Conservation (phyloP, 2,113 vertebrate species). For the Laticauda laticaudata region DNA sequence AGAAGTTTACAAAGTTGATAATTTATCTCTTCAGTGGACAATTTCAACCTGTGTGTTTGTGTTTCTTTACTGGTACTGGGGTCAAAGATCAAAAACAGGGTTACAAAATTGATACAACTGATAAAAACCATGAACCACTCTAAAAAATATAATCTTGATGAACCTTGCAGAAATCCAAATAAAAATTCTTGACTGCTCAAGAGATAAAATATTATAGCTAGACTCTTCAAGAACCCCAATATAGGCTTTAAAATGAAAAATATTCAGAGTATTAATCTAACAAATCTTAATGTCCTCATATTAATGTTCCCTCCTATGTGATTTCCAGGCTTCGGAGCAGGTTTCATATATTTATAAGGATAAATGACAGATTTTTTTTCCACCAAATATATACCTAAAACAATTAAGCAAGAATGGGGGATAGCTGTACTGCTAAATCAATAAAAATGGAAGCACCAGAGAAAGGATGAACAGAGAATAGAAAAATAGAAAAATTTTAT, state of each 20-base stretch:
- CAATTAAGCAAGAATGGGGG: not conserved
- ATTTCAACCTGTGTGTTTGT: not conserved
- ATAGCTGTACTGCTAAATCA: not conserved
- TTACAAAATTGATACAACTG: not conserved
- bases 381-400: not conserved
- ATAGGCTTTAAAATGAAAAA: not conserved
- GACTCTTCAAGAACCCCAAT: not conserved
- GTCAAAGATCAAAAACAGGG: not conserved
- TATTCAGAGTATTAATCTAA: not conserved
- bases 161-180: not conserved
- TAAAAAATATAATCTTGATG: not conserved
- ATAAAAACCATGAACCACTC: not conserved
- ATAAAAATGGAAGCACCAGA: not conserved
- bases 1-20: not conserved
- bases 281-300: not conserved
- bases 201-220: not conserved
- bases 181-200: not conserved
- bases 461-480: not conserved
- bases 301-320: not conserved
- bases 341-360: not conserved
- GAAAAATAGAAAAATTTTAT: too few relatives aligned
- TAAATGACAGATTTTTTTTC: not conserved
- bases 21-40: not conserved
- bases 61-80: not conserved
- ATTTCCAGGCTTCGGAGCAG: not conserved